phyloP scores from a whole-genome alignment of 2,113 vertebrate genomes.

The Kryptolebias marmoratus region DNA sequence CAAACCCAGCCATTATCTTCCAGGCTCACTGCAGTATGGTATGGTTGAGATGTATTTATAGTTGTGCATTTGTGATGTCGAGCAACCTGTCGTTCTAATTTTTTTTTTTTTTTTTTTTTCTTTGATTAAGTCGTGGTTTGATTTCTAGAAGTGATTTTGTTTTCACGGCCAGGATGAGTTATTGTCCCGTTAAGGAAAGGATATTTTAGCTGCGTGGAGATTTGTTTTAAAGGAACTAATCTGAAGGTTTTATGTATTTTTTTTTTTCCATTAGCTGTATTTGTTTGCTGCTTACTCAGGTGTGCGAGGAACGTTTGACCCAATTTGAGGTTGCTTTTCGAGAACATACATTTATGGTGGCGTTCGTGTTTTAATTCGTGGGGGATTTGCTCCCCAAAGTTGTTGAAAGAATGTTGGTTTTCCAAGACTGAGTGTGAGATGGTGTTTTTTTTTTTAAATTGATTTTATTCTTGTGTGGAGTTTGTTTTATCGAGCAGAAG shows the following conservation, averaged over 20 bases:
- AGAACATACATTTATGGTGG: slow-evolving; percentile 3
- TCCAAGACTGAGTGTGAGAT: slow-evolving; percentile 44
- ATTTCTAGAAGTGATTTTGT: not conserved
- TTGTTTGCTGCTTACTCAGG: slow-evolving; percentile 57
- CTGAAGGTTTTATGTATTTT: slow-evolving; percentile 28
- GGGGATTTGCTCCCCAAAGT: slow-evolving; percentile 22
- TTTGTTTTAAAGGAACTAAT: slow-evolving; percentile 19
- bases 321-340: slow-evolving; percentile 46
- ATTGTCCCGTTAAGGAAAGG: not conserved
- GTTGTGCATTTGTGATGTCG: slow-evolving; percentile 62
- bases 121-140: too few species aligned
- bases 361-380: slow-evolving; percentile 30
- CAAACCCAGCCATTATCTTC: not conserved
- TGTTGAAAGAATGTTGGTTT: slow-evolving; percentile 29
- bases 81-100: slow-evolving; percentile 55
- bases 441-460: slow-evolving; percentile 43
- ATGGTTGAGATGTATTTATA: slow-evolving; percentile 71
- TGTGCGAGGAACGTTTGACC: slow-evolving; percentile 53
- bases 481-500: slow-evolving; percentile 25
- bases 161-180: slow-evolving; percentile 4
- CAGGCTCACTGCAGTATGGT: slow-evolving; percentile 50
- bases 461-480: not conserved
- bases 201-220: not conserved
- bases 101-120: not conserved
- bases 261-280: not conserved